Percentiles rank a stretch among this genome's conserved stretches.
These are phyloP conservation scores for Sinonovacula constricta DNA, from an alignment of 1,140 invertebrate species.

Conservation along the genomic window DNA sequence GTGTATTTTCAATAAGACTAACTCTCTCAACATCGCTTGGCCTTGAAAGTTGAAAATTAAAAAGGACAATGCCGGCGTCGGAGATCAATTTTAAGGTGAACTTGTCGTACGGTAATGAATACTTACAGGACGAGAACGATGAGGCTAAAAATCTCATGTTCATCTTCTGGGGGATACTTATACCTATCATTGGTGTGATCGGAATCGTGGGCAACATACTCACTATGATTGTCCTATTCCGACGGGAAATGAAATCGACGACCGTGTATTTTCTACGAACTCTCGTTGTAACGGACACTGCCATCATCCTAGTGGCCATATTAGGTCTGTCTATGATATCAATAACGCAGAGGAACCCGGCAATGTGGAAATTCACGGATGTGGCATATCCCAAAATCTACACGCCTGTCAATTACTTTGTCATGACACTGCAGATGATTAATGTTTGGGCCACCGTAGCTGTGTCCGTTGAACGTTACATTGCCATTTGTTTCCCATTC, in stretches of 20 bases:
- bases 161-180: conserved; percentile 70
- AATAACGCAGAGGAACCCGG: conserved; percentile 78
- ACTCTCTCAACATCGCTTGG: no score
- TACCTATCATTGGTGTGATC: conserved; percentile 66
- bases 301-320: conserved; percentile 87
- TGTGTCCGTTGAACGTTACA: conserved; percentile 75
- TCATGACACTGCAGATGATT: conserved; percentile 75
- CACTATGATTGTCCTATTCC: conserved; percentile 74
- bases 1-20: no score
- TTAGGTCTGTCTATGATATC: conserved; percentile 55
- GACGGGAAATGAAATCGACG: conserved; percentile 73
- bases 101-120: conserved; percentile 62
- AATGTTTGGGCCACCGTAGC: conserved; percentile 77
- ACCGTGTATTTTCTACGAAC: conserved; percentile 74
- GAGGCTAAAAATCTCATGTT: conserved; percentile 58
- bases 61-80: conserved; percentile 55
- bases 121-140: conserved; percentile 55
- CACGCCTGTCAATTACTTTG: conserved; percentile 66
- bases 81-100: conserved; percentile 72
- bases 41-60: no score
- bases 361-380: conserved; percentile 80
- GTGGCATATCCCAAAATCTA: conserved; percentile 71
- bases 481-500: conserved; percentile 76
- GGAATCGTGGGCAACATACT: conserved; percentile 76
- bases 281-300: conserved; percentile 72